Conservation (phyloP, 2,113 vertebrate species). For the Leucopternis melanops region DNA sequence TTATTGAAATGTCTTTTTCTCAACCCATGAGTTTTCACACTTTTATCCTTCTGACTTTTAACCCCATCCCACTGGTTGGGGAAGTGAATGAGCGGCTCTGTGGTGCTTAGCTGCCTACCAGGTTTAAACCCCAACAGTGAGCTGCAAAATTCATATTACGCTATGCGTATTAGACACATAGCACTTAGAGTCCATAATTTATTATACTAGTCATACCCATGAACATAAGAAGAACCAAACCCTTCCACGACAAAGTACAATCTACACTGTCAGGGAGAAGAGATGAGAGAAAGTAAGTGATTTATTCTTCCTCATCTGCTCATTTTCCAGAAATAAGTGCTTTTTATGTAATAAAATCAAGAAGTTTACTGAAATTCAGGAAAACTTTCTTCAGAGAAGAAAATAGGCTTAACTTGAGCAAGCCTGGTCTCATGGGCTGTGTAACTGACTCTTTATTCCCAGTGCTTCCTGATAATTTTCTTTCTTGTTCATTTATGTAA, state of each 20-base stretch:
- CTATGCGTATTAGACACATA: background rate
- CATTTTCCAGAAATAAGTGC: background rate
- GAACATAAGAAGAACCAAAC: background rate
- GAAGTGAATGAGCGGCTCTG: fast-evolving
- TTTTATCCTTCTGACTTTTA: background rate
- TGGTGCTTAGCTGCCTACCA: background rate
- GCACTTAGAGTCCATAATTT: background rate
- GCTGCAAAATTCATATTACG: background rate
- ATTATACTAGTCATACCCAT: background rate
- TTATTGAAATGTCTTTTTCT: background rate
- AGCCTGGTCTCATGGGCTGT: background rate
- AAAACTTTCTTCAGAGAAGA: background rate
- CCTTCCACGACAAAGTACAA: background rate
- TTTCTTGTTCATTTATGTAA: background rate
- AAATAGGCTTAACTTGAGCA: background rate
- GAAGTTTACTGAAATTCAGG: background rate
- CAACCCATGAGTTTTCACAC: background rate
- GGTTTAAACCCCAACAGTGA: background rate
- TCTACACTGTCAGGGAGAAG: background rate
- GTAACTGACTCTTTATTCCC: background rate
- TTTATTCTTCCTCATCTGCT: background rate
- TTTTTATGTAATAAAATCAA: background rate
- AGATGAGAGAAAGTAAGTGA: background rate
- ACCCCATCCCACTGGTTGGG: background rate
- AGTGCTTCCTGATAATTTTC: background rate